Conservation (phyloP, 2,113 vertebrate genomes). For the Leptosomus discolor region DNA sequence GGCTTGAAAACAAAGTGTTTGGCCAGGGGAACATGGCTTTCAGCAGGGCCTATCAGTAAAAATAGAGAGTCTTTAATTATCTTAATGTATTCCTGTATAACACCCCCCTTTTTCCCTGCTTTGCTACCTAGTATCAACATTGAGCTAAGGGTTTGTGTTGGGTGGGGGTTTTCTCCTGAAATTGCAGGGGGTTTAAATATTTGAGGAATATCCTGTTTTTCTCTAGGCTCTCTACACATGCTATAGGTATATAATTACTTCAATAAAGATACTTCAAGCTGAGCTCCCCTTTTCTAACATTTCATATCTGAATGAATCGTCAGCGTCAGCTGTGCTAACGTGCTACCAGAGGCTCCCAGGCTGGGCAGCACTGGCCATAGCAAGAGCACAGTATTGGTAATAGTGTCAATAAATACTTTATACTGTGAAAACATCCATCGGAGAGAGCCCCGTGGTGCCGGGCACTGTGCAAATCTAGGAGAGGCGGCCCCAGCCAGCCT, state of each 20-base stretch:
- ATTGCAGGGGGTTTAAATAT: not conserved
- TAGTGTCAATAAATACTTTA: not conserved
- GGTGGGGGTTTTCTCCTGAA: not conserved
- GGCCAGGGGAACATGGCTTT: not conserved
- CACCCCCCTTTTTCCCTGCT: not conserved
- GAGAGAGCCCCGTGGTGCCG: not conserved
- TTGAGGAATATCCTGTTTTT: not conserved
- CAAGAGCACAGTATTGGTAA: not conserved
- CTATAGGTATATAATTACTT: not conserved
- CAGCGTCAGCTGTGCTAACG: accelerated
- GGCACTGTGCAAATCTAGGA: accelerated
- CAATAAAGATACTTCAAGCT: not conserved
- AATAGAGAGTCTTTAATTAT: not conserved
- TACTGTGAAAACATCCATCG: not conserved
- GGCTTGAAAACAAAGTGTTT: not conserved
- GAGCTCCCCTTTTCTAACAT: not conserved
- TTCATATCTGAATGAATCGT: accelerated
- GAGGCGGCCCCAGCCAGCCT: not conserved
- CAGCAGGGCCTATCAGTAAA: not conserved
- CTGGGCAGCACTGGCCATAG: not conserved
- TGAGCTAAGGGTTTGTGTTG: not conserved
- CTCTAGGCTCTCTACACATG: not conserved
- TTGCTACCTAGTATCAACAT: not conserved
- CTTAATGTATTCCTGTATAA: not conserved
- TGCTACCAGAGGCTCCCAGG: not conserved